A percentile compares a stretch with the other conserved stretches of the same genome.
phyloP scores from a whole-genome alignment of 2,113 vertebrate species.

The Panthera uncia region DNA sequence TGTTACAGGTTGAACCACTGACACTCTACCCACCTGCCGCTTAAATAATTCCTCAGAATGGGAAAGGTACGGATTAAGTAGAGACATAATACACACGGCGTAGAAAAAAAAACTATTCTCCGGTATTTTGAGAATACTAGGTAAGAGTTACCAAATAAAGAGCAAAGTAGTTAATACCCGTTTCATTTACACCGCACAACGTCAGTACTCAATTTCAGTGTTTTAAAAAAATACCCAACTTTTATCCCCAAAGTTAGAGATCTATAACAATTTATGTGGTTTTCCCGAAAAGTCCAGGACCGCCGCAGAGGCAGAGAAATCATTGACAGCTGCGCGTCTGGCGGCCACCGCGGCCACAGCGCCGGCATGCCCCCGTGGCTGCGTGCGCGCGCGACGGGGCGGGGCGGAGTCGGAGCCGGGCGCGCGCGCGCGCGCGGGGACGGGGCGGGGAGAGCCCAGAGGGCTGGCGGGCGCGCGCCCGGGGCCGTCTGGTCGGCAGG shows the following conservation, averaged over 20 bases:
- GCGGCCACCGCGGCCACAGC: accelerated
- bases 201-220: background rate
- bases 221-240: background rate
- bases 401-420: background rate
- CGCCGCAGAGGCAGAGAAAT: background rate
- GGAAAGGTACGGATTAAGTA: background rate
- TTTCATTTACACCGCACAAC: background rate
- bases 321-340: background rate
- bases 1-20: background rate
- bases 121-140: background rate
- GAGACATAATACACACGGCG: background rate
- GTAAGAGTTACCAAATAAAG: background rate
- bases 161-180: background rate
- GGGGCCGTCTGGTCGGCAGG: constrained; percentile 74
- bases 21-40: background rate
- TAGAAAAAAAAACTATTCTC: background rate
- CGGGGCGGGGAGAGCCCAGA: background rate
- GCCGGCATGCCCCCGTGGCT: background rate
- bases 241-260: background rate
- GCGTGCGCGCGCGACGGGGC: background rate
- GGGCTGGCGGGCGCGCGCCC: background rate
- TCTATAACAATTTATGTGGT: background rate
- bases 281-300: background rate
- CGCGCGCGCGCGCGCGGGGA: background rate
- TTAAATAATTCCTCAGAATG: background rate